Evolutionary conservation across 2,888 invertebrate genomes (phyloP), one percentile per base, ranked within the genome.

Genomic region (Drosophila paranaensis): DNA sequence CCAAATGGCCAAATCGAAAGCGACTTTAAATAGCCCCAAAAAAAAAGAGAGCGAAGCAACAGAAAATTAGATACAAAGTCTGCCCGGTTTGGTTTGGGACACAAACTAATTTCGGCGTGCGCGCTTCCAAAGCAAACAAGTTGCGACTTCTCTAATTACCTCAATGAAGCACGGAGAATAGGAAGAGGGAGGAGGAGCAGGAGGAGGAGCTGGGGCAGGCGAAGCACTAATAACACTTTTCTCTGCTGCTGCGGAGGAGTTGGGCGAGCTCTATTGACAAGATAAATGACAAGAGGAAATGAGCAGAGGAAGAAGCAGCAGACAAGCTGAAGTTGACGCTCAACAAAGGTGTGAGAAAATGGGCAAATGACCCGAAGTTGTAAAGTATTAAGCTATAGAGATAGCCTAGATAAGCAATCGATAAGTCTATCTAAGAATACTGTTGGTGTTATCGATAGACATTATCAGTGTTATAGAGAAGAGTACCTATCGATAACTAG

Each of bases 261-360:
- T 63, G 46, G 50, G 33, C 40, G 51, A 58, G 50, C 43, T 16
- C 61, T 58, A 78, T 75, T 71, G 74, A 77, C 77, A 71, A 63
- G 74, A 86, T 74, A 79, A 83, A 81, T 83, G 81, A 73, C 73
- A 77, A 69, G 57, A 77, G 87, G 87, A 81, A 77, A 76, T 50
- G 43, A 2, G 39, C 51, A 67, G 51, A 81, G 63, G 39, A 54
- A 67, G 51, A 81, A 65, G 43, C 10, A 25, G 43, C 30, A 33
- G 8, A 43, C 30, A 77, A 39, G 68, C 53, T 30, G 60, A 75
- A 78, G 68, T 71, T 78, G 79, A 74, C 72, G 70, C 67, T 58
- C 45, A 42, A 42, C 20, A 43, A 60, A 70, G 76, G 54, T 74
- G 74, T 74, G 71, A 63, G 68, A 77, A 77, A 27, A 27, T 27